A percentile compares a stretch with the other conserved stretches of the same genome.
Conservation (phyloP, 2,888 invertebrate genomes). For the Poecilus cupreus region DNA sequence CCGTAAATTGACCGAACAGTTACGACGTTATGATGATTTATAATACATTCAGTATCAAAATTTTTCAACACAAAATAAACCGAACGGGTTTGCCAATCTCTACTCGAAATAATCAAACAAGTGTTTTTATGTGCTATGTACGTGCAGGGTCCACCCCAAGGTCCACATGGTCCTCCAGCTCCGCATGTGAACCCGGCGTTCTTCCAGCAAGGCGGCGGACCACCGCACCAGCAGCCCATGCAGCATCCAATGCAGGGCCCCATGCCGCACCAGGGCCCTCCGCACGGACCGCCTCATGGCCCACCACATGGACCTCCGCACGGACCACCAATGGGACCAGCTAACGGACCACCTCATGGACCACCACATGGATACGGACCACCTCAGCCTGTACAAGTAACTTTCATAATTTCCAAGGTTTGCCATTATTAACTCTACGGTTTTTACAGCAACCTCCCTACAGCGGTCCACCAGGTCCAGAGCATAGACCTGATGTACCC, state of each 20-base stretch:
- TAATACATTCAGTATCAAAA: too few relatives aligned
- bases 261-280: conserved; percentile 73
- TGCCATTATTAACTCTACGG: neutral
- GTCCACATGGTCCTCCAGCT: conserved; percentile 82
- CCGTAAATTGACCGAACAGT: too few relatives aligned
- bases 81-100: too few relatives aligned
- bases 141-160: conserved; percentile 69
- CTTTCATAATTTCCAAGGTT: neutral
- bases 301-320: conserved; percentile 81
- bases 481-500: conserved; percentile 75
- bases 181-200: conserved; percentile 98
- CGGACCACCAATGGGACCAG: conserved; percentile 80
- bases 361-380: conserved; percentile 76
- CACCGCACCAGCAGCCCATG: conserved; percentile 75
- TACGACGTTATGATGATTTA: too few relatives aligned
- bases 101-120: too few relatives aligned
- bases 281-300: conserved; percentile 80
- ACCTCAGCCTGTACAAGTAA: conserved; percentile 68
- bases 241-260: conserved; percentile 76
- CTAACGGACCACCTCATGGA: conserved; percentile 75
- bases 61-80: too few relatives aligned
- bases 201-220: conserved; percentile 86
- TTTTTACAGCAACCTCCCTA: conserved; percentile 73
- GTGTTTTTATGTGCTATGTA: neutral
- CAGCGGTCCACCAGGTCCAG: conserved; percentile 78